Conservation (phyloP, 2,888 invertebrate species). For the Strigamia crassipes region DNA sequence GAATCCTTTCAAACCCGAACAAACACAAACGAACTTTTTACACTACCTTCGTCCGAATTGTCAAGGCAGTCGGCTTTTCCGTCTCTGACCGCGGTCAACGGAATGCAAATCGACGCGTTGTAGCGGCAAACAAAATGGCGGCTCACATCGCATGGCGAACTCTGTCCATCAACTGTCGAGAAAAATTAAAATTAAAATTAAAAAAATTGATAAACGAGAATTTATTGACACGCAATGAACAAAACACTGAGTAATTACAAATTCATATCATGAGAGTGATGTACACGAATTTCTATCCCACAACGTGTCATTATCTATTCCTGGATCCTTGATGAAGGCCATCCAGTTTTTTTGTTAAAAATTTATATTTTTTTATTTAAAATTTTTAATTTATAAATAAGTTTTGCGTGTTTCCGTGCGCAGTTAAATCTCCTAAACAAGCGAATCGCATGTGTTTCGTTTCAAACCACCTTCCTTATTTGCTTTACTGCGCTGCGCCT, state of each 20-base stretch:
- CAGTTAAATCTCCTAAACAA: background rate
- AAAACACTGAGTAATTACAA: background rate
- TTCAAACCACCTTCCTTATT: background rate
- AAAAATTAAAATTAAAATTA: background rate
- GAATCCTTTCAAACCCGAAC: background rate
- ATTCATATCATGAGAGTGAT: background rate
- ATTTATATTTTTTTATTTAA: too few relatives aligned
- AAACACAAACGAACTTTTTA: background rate
- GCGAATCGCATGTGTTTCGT: background rate
- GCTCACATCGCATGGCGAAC: background rate
- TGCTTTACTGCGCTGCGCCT: background rate
- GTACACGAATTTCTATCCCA: background rate
- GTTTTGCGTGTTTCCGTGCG: too few relatives aligned
- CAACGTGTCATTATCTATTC: constrained; percentile 7
- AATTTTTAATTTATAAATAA: background rate
- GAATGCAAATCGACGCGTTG: constrained; percentile 52
- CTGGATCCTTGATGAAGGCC: background rate
- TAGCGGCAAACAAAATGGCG: background rate
- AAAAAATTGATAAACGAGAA: background rate
- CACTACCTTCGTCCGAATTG: constrained; percentile 58
- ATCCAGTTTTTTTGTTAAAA: background rate
- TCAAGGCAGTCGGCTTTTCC: constrained; percentile 56
- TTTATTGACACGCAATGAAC: background rate
- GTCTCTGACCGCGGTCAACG: constrained; percentile 53
- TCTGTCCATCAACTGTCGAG: background rate